phyloP scores from a whole-genome alignment of 2,797 vertebrate species.

The Pteropus rufus region DNA sequence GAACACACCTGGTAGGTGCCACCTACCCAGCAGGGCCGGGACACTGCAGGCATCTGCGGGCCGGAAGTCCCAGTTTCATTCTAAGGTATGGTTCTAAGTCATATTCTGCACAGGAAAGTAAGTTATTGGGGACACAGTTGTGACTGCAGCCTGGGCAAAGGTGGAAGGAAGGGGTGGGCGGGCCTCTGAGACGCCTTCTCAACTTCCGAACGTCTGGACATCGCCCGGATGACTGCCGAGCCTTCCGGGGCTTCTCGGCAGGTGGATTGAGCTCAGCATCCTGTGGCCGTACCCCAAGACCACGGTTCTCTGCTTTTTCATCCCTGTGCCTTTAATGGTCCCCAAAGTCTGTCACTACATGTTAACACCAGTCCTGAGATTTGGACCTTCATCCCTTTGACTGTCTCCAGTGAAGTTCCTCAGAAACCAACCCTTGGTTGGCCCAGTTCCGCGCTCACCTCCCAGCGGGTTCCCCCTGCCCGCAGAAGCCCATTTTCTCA shows the following conservation, averaged over 20 bases:
- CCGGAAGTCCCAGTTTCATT: no score
- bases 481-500: background rate
- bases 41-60: no score
- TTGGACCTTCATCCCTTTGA: background rate
- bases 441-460: no score
- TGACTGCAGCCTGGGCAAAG: background rate
- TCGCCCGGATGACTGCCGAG: background rate
- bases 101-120: background rate
- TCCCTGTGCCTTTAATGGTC: background rate
- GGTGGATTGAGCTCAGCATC: no score
- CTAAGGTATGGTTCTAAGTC: background rate
- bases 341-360: background rate
- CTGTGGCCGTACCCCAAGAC: background rate
- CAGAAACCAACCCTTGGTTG: background rate
- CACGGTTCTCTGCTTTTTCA: background rate
- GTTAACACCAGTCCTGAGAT: background rate
- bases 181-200: background rate
- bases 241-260: background rate
- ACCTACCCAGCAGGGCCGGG: background rate
- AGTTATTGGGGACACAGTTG: background rate
- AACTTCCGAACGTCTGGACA: rapidly evolving
- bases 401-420: background rate
- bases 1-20: background rate
- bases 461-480: no score
- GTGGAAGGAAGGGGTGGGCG: background rate